phyloP scores from a whole-genome alignment of 1,140 invertebrate genomes.

The Maniola jurtina region DNA sequence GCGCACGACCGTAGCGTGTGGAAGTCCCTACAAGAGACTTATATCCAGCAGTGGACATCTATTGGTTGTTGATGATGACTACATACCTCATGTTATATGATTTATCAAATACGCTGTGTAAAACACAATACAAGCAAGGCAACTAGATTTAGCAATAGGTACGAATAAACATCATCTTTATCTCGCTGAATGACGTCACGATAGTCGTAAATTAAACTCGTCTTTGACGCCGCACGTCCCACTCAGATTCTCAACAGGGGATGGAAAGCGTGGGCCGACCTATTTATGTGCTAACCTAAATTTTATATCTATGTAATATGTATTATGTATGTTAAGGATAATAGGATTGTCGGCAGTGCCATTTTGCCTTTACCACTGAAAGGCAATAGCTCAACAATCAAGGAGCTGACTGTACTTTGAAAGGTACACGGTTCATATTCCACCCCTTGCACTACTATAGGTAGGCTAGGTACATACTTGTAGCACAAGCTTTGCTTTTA shows the following conservation, averaged over 20 bases:
- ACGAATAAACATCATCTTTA: slow-evolving; percentile 5
- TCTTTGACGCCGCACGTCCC: slow-evolving; percentile 42
- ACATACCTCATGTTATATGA: no score
- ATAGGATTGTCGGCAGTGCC: neutral
- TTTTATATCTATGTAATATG: neutral
- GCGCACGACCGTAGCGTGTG: no score
- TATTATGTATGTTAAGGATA: neutral
- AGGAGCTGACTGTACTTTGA: no score
- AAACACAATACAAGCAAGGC: neutral
- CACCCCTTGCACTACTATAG: no score
- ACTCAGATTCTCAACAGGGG: slow-evolving; percentile 21
- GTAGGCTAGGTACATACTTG: no score
- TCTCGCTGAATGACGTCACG: slow-evolving; percentile 29
- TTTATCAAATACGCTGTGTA: neutral
- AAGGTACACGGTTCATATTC: no score
- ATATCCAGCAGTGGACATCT: no score
- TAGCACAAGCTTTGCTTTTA: no score
- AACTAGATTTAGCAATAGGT: slow-evolving; percentile 4
- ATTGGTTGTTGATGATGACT: no score
- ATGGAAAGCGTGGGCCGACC: slow-evolving; percentile 29
- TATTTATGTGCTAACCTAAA: slow-evolving; percentile 17
- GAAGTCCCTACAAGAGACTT: no score
- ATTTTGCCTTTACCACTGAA: neutral
- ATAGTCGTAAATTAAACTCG: slow-evolving; percentile 23
- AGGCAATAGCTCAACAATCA: neutral